Evolutionary conservation across 2,113 vertebrate genomes (phyloP).

Genomic region (Pycnonotus jocosus): DNA sequence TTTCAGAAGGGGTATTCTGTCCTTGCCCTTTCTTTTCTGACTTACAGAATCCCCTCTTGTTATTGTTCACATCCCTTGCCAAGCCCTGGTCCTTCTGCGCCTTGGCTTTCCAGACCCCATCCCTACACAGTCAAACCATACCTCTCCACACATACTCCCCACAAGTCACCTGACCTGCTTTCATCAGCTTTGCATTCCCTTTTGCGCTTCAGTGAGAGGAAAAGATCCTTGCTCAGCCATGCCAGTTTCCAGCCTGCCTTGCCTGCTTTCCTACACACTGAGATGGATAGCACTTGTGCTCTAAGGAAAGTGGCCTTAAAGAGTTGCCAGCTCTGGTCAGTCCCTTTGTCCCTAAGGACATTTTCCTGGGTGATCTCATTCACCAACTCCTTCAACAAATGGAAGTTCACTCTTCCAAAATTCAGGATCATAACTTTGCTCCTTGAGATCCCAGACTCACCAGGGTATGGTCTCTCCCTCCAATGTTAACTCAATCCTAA

Average conservation of each 20-base stretch:
- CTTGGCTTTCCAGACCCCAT: not conserved
- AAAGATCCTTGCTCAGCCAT: not conserved
- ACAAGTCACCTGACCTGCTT: not conserved
- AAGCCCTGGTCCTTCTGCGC: not conserved
- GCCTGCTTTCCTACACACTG: not conserved
- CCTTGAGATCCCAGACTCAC: not conserved
- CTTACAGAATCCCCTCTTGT: not conserved
- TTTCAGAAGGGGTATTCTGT: not conserved
- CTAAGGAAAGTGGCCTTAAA: not conserved
- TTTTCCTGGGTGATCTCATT: not conserved
- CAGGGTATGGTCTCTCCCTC: rapidly evolving
- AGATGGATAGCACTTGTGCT: not conserved
- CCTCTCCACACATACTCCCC: not conserved
- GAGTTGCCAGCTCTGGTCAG: not conserved
- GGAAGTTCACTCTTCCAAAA: not conserved
- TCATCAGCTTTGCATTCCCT: not conserved
- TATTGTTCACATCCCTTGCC: not conserved
- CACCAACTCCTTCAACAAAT: not conserved
- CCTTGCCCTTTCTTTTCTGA: not conserved
- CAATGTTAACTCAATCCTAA: not conserved
- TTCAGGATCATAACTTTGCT: not conserved
- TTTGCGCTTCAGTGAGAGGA: not conserved
- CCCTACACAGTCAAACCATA: not conserved
- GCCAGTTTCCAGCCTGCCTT: not conserved
- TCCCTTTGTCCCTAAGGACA: not conserved